These are phyloP conservation scores for Drosophila seguyi DNA, from an alignment of 1,140 invertebrate genomes.

Conservation along the genomic window DNA sequence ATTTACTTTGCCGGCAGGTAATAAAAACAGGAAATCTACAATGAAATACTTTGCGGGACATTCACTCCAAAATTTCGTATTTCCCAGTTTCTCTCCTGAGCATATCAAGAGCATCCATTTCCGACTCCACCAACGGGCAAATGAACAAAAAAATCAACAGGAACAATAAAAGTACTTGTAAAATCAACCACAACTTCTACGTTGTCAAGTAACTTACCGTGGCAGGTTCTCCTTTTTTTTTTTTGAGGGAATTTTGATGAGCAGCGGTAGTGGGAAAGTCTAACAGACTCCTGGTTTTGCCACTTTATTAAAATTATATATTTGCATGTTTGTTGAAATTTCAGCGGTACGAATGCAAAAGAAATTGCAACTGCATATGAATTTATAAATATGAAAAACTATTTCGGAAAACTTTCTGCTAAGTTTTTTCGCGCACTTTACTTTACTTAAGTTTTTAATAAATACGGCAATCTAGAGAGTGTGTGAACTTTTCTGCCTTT, in stretches of 20 bases:
- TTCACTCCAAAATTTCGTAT: conserved; percentile 66
- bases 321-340: conserved; percentile 82
- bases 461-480: no score
- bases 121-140: conserved; percentile 11
- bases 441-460: conserved; percentile 1
- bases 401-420: conserved; percentile 47
- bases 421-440: conserved; percentile 19
- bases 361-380: conserved; percentile 65
- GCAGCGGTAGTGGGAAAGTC: conserved; percentile 11
- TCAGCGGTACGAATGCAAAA: conserved; percentile 42
- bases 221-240: conserved; percentile 35
- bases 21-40: conserved; percentile 50
- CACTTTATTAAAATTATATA: conserved; percentile 81
- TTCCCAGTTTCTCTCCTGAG: conserved; percentile 14
- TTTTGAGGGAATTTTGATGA: conserved; percentile 74
- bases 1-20: conserved; percentile 48
- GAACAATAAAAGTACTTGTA: conserved; percentile 1
- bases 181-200: conserved; percentile 45
- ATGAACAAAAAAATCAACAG: conserved; percentile 53
- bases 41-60: conserved; percentile 64
- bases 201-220: conserved; percentile 66
- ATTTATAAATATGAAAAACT: conserved; percentile 75
- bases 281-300: conserved; percentile 41
- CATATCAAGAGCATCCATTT: conserved; percentile 33
- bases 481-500: no score